A percentile compares a stretch with the other conserved stretches of the same genome.
Conservation (phyloP, 2,888 invertebrate species). For the Herminia tarsipennalis region DNA sequence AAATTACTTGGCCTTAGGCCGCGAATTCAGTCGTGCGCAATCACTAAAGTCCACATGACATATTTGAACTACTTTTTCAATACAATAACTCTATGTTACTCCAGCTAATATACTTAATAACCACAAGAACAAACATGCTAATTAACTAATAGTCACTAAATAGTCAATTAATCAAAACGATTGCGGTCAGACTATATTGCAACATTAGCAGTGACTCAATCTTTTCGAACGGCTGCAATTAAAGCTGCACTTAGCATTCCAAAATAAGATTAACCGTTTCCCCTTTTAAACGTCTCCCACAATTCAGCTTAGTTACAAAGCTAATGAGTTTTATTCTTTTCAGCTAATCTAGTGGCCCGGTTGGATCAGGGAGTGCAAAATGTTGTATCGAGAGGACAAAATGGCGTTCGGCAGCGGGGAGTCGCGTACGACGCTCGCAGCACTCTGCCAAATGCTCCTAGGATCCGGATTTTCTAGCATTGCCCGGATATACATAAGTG, state of each 20-base stretch:
- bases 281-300: slow-evolving; percentile 4
- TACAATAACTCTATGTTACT: too few species aligned
- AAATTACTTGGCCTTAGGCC: too few species aligned
- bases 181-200: background rate
- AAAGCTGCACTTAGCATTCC: background rate
- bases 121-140: too few species aligned
- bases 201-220: background rate
- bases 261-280: slow-evolving; percentile 9
- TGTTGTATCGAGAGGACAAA: slow-evolving; percentile 71
- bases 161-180: background rate
- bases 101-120: too few species aligned
- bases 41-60: too few species aligned
- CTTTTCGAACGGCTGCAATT: background rate
- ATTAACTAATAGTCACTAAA: too few species aligned
- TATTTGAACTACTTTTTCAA: too few species aligned
- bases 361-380: slow-evolving; percentile 74
- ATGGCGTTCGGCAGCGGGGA: slow-evolving; percentile 63
- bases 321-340: slow-evolving; percentile 41
- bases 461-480: slow-evolving; percentile 74
- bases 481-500: slow-evolving; percentile 58
- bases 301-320: slow-evolving; percentile 23
- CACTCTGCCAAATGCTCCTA: slow-evolving; percentile 77
- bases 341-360: slow-evolving; percentile 36
- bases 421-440: slow-evolving; percentile 47
- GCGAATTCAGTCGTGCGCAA: too few species aligned